Base-by-base conservation (phyloP, 2,113 vertebrate genomes). In the Asarcornis scutulata region DNA sequence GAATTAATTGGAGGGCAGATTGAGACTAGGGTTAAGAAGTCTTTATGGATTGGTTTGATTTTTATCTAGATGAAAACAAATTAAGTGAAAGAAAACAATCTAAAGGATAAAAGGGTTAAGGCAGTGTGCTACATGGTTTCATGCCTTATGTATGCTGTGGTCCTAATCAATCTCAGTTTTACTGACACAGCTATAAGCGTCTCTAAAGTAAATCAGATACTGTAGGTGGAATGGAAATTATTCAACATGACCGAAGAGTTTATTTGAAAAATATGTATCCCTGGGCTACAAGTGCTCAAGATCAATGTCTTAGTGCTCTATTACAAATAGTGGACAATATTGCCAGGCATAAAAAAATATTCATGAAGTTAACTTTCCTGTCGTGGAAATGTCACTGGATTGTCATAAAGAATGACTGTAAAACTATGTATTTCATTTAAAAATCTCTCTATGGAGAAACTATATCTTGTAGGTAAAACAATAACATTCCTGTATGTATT, bases 171-270 rank as follows among this genome's bases (percentile, higher is more conserved):
- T 95, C 85, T 90, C 69, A 42, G 69, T 94, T 90, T 91, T 95
- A 92, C 46, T 90, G 91, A 63, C 72, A 78, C 83, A 87, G 31
- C 32, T 94, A 66, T 93, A 95, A 96, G 53, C 91, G 67, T 58
- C 44, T 93, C 48, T 91, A 92, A 92, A 94, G 53, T 53, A 97
- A 96, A 95, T 96, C 86, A 95, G 71, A 96, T 95, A 91, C 62
- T 71, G 53, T 84, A 79, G 48, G 62, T 93, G 87, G 77, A 84
- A 89, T 76, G 62, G 69, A 91, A 90, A 95, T 94, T 93, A 92
- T 93, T 95, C 62, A 93, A 64, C 18, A 53, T 69, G 76, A 84
- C 56, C 53, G 72, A 91, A 34, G 53, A 68, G 9, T 84, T 94
- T 96, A 58, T 94, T 92, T 94, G 84, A 93, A 91, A 93, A 96